phyloP scores from a whole-genome alignment of 92 coral and sea anemone genomes.

The Zoanthus solanderi region DNA sequence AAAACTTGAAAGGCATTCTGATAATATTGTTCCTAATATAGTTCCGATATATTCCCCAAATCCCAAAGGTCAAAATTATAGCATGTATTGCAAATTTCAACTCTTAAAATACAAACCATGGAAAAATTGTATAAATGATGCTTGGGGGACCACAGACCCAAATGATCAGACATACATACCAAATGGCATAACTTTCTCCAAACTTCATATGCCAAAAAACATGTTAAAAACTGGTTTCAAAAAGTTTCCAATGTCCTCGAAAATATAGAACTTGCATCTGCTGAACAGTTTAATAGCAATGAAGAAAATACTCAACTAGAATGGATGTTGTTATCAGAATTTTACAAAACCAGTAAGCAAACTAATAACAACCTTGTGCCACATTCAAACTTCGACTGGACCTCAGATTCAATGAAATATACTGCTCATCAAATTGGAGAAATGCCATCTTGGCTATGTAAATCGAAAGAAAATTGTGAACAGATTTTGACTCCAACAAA shows the following conservation, averaged over 20 bases:
- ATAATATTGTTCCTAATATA: conserved; percentile 54
- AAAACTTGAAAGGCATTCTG: conserved; percentile 41
- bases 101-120: conserved; percentile 29
- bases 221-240: conserved; percentile 61
- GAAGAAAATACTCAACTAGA: conserved; percentile 39
- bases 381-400: conserved; percentile 46
- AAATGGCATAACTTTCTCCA: conserved; percentile 62
- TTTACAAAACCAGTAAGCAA: conserved; percentile 27
- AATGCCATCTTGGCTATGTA: conserved; percentile 49
- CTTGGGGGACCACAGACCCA: conserved; percentile 61
- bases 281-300: conserved; percentile 32
- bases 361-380: background rate
- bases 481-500: background rate
- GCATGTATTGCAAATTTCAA: conserved; percentile 48
- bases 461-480: conserved; percentile 25
- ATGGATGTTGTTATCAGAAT: conserved; percentile 66
- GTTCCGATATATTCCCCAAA: conserved; percentile 45
- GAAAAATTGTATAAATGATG: conserved; percentile 59
- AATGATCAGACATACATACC: conserved; percentile 30
- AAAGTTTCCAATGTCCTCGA: conserved; percentile 57
- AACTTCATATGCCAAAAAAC: conserved; percentile 59
- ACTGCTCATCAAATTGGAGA: conserved; percentile 51
- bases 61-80: conserved; percentile 55
- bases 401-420: conserved; percentile 39
- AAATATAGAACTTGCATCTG: conserved; percentile 45